Conservation (phyloP, 2,888 invertebrate genomes). For the Stenichneumon culpator region DNA sequence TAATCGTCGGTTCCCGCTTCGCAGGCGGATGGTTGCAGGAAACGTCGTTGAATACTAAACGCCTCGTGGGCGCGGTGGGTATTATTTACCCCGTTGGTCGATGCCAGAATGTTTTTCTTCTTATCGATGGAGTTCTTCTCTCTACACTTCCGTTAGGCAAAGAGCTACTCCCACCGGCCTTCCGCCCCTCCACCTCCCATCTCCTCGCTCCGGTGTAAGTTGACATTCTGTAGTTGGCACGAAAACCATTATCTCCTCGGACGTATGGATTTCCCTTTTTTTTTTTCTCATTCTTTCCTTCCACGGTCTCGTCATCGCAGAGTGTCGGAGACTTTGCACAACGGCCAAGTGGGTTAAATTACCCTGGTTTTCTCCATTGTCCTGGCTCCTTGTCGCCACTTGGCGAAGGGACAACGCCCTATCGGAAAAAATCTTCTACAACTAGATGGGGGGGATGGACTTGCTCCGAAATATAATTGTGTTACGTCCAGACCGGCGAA, state of each 20-base stretch:
- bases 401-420: neutral
- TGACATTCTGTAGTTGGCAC: conserved; percentile 70
- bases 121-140: conserved; percentile 48
- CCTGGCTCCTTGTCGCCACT: conserved; percentile 18
- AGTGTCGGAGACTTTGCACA: conserved; percentile 58
- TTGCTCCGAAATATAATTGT: too few relatives aligned
- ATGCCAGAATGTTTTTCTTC: conserved; percentile 56
- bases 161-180: conserved; percentile 32
- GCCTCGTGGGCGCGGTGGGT: conserved; percentile 57
- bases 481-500: too few relatives aligned
- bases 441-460: neutral
- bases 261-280: conserved; percentile 44
- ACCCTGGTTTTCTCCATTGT: conserved; percentile 13
- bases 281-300: conserved; percentile 35
- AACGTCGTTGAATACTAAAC: conserved; percentile 79
- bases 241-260: conserved; percentile 68
- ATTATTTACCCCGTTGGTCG: conserved; percentile 61
- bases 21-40: conserved; percentile 65
- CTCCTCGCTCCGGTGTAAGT: conserved; percentile 60
- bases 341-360: conserved; percentile 26
- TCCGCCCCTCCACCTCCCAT: neutral
- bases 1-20: conserved; percentile 77
- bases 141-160: conserved; percentile 33
- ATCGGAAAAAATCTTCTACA: neutral
- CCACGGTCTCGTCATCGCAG: conserved; percentile 38